phyloP scores from a whole-genome alignment of 1,140 invertebrate species.

The Lamellibrachia luymesi region DNA sequence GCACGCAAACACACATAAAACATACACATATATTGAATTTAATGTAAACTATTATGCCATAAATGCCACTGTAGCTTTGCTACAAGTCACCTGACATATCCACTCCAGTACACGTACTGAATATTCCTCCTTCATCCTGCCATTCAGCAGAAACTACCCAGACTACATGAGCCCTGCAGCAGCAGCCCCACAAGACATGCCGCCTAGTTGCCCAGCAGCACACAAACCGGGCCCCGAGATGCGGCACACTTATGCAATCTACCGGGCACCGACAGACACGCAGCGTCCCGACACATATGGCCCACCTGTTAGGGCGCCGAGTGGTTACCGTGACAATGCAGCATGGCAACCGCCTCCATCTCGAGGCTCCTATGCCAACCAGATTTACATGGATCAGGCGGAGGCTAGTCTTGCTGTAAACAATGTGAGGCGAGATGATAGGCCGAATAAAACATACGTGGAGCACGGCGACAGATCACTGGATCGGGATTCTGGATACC shows the following conservation, averaged over 20 bases:
- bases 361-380: slow-evolving; percentile 43
- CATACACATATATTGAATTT: no score
- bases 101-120: neutral
- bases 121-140: neutral
- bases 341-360: neutral
- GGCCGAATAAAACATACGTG: neutral
- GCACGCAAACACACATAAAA: no score
- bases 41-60: no score
- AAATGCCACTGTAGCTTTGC: no score
- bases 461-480: neutral
- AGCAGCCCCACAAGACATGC: neutral
- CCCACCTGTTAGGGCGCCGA: neutral
- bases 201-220: neutral
- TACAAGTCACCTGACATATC: no score
- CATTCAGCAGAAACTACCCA: neutral
- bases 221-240: neutral
- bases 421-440: slow-evolving; percentile 17
- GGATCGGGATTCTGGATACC: slow-evolving; percentile 32
- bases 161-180: neutral
- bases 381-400: slow-evolving; percentile 49
- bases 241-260: neutral
- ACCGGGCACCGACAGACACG: neutral
- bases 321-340: neutral
- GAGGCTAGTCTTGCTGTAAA: slow-evolving; percentile 31
- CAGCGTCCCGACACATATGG: neutral